Base-by-base conservation (phyloP, 1,140 invertebrate species). In the Dolichoris vasculosae region DNA sequence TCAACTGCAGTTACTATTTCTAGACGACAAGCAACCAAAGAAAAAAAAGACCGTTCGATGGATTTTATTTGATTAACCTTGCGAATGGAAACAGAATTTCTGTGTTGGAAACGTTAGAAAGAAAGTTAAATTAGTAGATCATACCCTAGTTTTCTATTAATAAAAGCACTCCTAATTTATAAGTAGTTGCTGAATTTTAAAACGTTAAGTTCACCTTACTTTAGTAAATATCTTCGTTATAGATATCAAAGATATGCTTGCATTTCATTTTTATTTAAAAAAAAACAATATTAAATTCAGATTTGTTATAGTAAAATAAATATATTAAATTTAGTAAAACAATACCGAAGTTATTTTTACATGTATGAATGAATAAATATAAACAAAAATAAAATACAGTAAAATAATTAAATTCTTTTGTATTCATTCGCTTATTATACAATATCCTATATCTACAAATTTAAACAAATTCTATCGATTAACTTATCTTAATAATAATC, bases 1-100 rank as follows among this genome's bases (percentile, higher is more conserved):
- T 46, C 69, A 82, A 71, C 43, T 13, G 30, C 8, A 51, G 69
- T 40, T 48, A 46, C 51, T 83, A 83, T 64, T 83, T 76, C 71
- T 83, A 83, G 55, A 59, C 51, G 35, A 26, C 32, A 0, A 38
- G 38, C 3, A 40, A n/a, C 23, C 1, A 32, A n/a, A 43, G 67
- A 83, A 43, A 9, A 59, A 35, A 73, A 17, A 8, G 38, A n/a
- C 9, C 73, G 4, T 32, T 23, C 46, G 67, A 82, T 43, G 32
- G 17, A 26, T n/a, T 73, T 75, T 75, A 82, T 75, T 82, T 75
- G 81, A 75, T 82, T 82, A 82, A 63, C 81, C 81, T 73, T 73
- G 48, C 26, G 48, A 48, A 48, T 82, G 46, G 73, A 82, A 71
- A 82, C 69, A 82, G n/a, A 63, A 82, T 82, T 71, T 55, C 32